Base-by-base conservation (phyloP, 2,797 vertebrate genomes). In the Poliocrania exsul region DNA sequence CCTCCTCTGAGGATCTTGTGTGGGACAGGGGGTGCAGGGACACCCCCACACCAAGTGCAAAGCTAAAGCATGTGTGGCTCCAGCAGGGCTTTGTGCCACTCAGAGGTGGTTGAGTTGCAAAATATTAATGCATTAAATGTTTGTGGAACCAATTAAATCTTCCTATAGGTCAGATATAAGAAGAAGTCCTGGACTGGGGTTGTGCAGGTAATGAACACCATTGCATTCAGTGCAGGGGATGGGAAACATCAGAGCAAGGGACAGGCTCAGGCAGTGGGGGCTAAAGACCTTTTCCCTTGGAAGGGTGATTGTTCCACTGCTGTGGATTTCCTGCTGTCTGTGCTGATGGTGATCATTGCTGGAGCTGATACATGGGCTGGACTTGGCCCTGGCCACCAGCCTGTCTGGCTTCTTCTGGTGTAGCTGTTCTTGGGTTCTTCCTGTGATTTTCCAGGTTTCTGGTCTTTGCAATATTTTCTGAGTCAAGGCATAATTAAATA, bases 21-120 rank as follows among this genome's bases (percentile, higher is more conserved):
- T 0, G 1, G 53, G 67, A 42, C 10, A 2, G 0, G 9, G 44
- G 15, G 17, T 6, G 23, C 31, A 5, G 77, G 29, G 10, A 6
- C 29, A 11, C 19, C 28, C 23, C 24, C 42, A 57, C 23, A 35
- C 12, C 19, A 14, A 16, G 2, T 14, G n/a, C 17, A 33, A 51
- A 50, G 29, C 23, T 62, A 25, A 26, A 62, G 23, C n/a, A 14
- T 1, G 0, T 14, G 12, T 7, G 38, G 26, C 72, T 91, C 11
- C 49, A 56, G 47, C 20, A 46, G 24, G 20, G 35, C 5, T 17
- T 88, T n/a, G n/a, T 78, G 50, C 35, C 11, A 4, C 49, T 74
- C 1, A 0, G 21, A 54, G 17, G 16, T 13, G 21, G 5, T 10
- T 33, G 71, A 62, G 37, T 23, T 62, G n/a, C 53, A 28, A 75